phyloP scores from a whole-genome alignment of 2,113 vertebrate genomes.

The Pelvicachromis taeniatus region DNA sequence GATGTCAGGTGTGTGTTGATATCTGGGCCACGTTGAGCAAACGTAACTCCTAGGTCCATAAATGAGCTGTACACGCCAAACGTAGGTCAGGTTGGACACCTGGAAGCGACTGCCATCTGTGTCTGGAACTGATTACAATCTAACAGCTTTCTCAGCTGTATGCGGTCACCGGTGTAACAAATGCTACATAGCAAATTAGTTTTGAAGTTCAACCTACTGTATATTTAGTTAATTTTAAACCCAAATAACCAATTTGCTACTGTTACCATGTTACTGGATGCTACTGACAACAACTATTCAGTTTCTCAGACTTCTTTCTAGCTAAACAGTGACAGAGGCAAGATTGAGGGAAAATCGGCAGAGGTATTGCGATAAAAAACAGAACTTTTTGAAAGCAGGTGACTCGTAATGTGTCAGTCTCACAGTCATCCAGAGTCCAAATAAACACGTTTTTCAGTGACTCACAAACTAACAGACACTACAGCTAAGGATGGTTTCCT shows the following conservation, averaged over 20 bases:
- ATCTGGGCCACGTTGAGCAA: background rate
- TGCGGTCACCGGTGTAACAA: background rate
- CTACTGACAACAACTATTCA: background rate
- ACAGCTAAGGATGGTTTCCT: background rate
- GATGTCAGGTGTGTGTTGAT: background rate
- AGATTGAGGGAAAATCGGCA: background rate
- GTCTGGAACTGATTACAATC: background rate
- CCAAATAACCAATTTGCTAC: background rate
- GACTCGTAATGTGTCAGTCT: background rate
- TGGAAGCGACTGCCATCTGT: background rate
- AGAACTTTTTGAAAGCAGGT: background rate
- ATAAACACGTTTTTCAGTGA: background rate
- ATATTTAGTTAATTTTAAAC: background rate
- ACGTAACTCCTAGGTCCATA: background rate
- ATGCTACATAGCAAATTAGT: background rate
- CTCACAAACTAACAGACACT: background rate
- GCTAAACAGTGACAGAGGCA: background rate
- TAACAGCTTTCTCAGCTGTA: background rate
- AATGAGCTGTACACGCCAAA: background rate
- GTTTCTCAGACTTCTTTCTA: background rate
- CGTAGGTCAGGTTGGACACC: background rate
- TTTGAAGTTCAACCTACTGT: background rate
- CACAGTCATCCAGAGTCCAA: background rate
- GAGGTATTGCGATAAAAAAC: background rate
- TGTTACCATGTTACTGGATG: background rate